Percentiles rank a stretch among this genome's conserved stretches.
phyloP scores from a whole-genome alignment of 2,113 vertebrate genomes.

The Myiozetetes cayanensis region DNA sequence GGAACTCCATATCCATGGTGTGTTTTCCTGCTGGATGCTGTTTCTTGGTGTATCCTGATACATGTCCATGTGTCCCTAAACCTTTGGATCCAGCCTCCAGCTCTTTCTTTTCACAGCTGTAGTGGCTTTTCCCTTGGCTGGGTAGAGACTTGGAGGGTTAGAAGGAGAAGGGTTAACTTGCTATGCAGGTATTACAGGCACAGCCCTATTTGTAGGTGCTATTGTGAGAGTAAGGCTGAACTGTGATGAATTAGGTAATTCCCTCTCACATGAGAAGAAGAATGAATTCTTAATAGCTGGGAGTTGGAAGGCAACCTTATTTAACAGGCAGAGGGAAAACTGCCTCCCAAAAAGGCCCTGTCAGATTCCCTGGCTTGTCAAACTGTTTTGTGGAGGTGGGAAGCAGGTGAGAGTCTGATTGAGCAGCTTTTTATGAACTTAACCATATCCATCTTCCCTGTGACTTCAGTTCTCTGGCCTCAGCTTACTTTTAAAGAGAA shows the following conservation, averaged over 20 bases:
- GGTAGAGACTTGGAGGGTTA: background rate
- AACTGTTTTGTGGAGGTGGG: background rate
- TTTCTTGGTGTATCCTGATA: background rate
- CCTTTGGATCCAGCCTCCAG: background rate
- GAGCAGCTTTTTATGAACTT: background rate
- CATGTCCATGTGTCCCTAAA: background rate
- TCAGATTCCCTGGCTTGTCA: background rate
- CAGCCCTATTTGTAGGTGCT: background rate
- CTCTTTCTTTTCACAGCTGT: background rate
- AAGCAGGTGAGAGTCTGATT: background rate
- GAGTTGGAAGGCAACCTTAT: background rate
- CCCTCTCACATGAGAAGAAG: background rate
- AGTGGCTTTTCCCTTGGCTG: background rate
- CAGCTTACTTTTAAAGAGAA: background rate
- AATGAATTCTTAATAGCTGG: constrained; percentile 20
- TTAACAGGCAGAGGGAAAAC: background rate
- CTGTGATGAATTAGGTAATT: constrained; percentile 42
- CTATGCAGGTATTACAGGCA: background rate
- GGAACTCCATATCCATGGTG: background rate
- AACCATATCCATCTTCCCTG: background rate
- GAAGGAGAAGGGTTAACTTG: background rate
- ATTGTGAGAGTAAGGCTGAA: background rate
- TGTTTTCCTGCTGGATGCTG: background rate
- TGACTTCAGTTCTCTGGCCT: background rate
- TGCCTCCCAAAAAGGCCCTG: background rate